Conservation (phyloP, 2,888 invertebrate genomes). For the Malthinus flaveolus region DNA sequence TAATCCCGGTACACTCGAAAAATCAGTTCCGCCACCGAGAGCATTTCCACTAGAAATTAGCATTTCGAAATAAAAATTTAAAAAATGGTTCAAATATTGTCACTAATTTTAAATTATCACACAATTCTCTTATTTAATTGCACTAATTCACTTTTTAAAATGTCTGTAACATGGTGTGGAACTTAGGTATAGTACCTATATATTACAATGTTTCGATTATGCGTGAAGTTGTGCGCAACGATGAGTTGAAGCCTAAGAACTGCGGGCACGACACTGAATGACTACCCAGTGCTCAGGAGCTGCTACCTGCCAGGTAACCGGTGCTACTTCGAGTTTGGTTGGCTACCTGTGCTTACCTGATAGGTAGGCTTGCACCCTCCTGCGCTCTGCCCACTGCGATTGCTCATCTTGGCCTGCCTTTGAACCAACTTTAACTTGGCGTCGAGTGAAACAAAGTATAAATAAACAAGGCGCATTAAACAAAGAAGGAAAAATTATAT, state of each 20-base stretch:
- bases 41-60: slow-evolving; percentile 67
- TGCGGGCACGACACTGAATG: slow-evolving; percentile 56
- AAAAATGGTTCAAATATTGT: not conserved
- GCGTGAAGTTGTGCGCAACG: slow-evolving; percentile 20
- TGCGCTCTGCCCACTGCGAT: slow-evolving; percentile 52
- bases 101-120: not conserved
- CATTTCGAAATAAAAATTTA: slow-evolving; percentile 53
- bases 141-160: too few relatives aligned
- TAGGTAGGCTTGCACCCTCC: slow-evolving; percentile 53
- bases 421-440: slow-evolving; percentile 18
- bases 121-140: too few relatives aligned
- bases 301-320: slow-evolving; percentile 53
- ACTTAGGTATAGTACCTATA: not conserved
- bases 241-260: slow-evolving; percentile 51
- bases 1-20: slow-evolving; percentile 51
- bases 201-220: not conserved
- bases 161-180: too few relatives aligned
- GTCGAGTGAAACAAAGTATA: slow-evolving; percentile 14
- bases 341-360: slow-evolving; percentile 53
- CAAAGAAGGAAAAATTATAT: slow-evolving; percentile 10
- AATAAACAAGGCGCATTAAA: too few relatives aligned
- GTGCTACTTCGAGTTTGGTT: slow-evolving; percentile 53
- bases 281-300: slow-evolving; percentile 47
- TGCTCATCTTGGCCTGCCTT: slow-evolving; percentile 45
- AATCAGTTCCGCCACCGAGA: slow-evolving; percentile 59